A percentile compares a stretch with the other conserved stretches of the same genome.
phyloP scores from a whole-genome alignment of 1,140 invertebrate species.

The Orchestia grillus region DNA sequence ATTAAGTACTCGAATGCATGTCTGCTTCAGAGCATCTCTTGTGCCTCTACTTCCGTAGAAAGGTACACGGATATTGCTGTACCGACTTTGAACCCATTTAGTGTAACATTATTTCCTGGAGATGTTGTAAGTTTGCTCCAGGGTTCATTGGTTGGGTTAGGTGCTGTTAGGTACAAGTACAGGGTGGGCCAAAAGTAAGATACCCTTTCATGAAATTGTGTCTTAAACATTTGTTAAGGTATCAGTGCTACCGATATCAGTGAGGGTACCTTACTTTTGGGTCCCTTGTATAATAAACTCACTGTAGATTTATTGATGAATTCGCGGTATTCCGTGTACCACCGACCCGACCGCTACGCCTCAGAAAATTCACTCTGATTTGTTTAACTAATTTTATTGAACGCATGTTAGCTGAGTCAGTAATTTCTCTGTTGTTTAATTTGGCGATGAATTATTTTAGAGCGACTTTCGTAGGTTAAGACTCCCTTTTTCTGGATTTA shows the following conservation, averaged over 20 bases:
- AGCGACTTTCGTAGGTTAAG: neutral
- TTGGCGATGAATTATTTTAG: neutral
- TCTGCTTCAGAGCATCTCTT: neutral
- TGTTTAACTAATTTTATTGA: too few relatives aligned
- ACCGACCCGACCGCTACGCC: neutral
- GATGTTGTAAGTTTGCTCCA: neutral
- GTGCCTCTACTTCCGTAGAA: neutral
- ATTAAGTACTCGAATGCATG: neutral
- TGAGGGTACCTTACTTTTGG: too few relatives aligned
- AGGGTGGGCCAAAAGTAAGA: too few relatives aligned
- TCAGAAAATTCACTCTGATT: neutral
- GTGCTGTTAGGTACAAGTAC: neutral
- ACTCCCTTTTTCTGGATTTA: neutral
- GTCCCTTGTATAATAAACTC: too few relatives aligned
- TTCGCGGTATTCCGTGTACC: too few relatives aligned
- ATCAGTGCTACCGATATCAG: too few relatives aligned
- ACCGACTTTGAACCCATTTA: neutral
- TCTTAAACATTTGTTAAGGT: too few relatives aligned
- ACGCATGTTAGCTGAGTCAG: neutral
- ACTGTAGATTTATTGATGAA: too few relatives aligned
- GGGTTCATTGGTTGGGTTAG: neutral
- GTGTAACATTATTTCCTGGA: neutral
- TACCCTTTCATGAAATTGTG: too few relatives aligned
- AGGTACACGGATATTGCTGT: neutral
- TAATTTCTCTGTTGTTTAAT: neutral